Percentiles rank a stretch among this genome's conserved stretches.
These are phyloP conservation scores for Drosophila seclusa DNA, from an alignment of 2,888 invertebrate genomes.

Conservation along the genomic window DNA sequence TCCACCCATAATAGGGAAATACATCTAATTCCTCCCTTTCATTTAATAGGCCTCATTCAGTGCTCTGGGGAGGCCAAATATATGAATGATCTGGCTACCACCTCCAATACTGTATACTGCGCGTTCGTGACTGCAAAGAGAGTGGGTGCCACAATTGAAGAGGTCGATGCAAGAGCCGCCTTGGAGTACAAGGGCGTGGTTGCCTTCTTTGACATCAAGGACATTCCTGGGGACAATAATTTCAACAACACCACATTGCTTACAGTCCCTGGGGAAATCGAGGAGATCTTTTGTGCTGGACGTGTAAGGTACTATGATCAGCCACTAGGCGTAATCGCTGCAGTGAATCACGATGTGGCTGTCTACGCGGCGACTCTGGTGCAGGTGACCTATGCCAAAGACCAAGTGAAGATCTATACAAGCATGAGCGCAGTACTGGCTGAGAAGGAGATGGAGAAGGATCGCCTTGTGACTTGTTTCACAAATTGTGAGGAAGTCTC, in stretches of 20 bases:
- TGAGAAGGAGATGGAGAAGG: conserved; percentile 39
- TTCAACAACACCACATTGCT: conserved; percentile 86
- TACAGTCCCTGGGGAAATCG: conserved; percentile 61
- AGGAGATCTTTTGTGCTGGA: conserved; percentile 82
- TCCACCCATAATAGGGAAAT: rapidly evolving
- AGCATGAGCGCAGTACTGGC: conserved; percentile 86
- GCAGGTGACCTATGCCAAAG: conserved; percentile 85
- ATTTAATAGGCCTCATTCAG: conserved; percentile 84
- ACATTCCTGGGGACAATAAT: conserved; percentile 86
- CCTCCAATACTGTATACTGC: conserved; percentile 86
- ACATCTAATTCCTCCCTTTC: neutral
- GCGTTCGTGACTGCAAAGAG: conserved; percentile 87
- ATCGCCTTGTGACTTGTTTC: conserved; percentile 55
- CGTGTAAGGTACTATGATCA: conserved; percentile 88
- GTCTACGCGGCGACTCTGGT: conserved; percentile 85
- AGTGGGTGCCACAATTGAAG: conserved; percentile 86
- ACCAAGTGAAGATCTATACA: conserved; percentile 61
- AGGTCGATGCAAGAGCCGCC: conserved; percentile 86
- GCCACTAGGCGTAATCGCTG: conserved; percentile 90
- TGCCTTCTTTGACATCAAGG: conserved; percentile 87
- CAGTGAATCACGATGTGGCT: conserved; percentile 87
- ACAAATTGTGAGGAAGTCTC: conserved; percentile 19
- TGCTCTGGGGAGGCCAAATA: conserved; percentile 92
- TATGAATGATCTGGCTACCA: conserved; percentile 90
- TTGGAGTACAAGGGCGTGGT: conserved; percentile 86